Base-by-base conservation (phyloP, 2,797 vertebrate species). In the Coccyzus lansbergi region DNA sequence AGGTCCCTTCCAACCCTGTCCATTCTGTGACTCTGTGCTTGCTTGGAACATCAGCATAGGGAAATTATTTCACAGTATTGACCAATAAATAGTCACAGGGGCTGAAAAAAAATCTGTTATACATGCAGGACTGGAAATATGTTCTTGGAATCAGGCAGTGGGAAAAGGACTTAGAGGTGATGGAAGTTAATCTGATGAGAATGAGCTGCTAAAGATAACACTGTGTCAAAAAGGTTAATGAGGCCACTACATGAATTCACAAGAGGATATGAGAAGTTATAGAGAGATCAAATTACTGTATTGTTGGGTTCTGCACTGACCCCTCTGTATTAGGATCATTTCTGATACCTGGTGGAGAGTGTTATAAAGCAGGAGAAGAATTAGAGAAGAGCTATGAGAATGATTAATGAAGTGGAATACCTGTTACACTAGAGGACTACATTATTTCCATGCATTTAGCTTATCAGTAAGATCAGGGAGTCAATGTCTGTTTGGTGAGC, bases 121-220 rank as follows among this genome's bases (percentile, higher is more conserved):
- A 62, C 17, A 51, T 53, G 42, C n/a, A 78, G 42, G n/a, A 76
- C n/a, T 91, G 56, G 75, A 83, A 70, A 28, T 80, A 25, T 2
- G 4, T 87, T 86, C 42, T 48, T 88, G 77, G 78, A 34, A 95
- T 38, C 62, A 59, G 74, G 18, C 55, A 72, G 28, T 72, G 18
- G 86, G 83, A 64, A 71, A 84, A 81, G 67, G 74, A 86, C 24
- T 78, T 76, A 16, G 7, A 82, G 91, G 75, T 92, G 78, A 72
- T 34, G 34, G 34, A 28, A 71, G 84, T 90, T 94, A 95, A 92
- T 91, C 91, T 95, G 88, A 93, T 92, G 88, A 95, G 96, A 95
- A 96, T 89, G 94, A 96, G 78, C 86, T 94, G 86, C 91, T 95
- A 88, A 90, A 94, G 93, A 93, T 95, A 95, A 94, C 78, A 79